Evolutionary conservation across 23 tunicate species (phyloP), one percentile per base, ranked within the genome.

Genomic region (Styela plicata): DNA sequence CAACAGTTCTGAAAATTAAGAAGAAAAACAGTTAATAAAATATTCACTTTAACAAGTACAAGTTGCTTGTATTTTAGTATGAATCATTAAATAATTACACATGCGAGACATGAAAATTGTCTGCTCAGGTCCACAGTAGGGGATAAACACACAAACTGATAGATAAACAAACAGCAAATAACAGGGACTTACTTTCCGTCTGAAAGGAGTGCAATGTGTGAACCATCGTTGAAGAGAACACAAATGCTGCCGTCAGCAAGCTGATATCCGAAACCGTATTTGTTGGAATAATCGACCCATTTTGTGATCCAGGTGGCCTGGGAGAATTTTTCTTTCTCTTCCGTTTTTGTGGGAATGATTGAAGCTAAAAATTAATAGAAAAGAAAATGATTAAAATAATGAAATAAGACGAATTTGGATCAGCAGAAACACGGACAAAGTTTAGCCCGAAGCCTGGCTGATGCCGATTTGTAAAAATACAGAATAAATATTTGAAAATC

Each of bases 281-380:
- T 87, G 81, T 96, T 96, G 10, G 95, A 91, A 83, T 91, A 96
- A 74, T 96, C 99, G 27, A 96, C 97, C 99, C 99, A 96, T 66
- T 96, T 91, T 69, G 96, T 83, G 33, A 96, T 83, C 98, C 94
- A 94, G 7, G 87, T 86, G 31, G 82, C 52, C 31, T 65, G 63
- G 57, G 71, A 66, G 16, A 26, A 28, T 66, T 28, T 25, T 66
- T 25, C 71, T 5, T 66, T 28, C 13, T 44, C 71, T 10, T 66
- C 31, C 16, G 34, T 13, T n/a, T 71, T 71, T 5, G 35, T 34
- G 26, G 35, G 77, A 31, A 32, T 30, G 34, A 71, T 34, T 21
- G 77, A 36, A 31, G 77, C 77, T 71, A 32, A 71, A 71, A 22
- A 19, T 19, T 19, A 21, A 61, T 5, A 71, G 34, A 71, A 30